A percentile compares a stretch with the other conserved stretches of the same genome.
Conservation (phyloP, 92 coral and sea anemone genomes). For the Zoanthus sansibaricus region DNA sequence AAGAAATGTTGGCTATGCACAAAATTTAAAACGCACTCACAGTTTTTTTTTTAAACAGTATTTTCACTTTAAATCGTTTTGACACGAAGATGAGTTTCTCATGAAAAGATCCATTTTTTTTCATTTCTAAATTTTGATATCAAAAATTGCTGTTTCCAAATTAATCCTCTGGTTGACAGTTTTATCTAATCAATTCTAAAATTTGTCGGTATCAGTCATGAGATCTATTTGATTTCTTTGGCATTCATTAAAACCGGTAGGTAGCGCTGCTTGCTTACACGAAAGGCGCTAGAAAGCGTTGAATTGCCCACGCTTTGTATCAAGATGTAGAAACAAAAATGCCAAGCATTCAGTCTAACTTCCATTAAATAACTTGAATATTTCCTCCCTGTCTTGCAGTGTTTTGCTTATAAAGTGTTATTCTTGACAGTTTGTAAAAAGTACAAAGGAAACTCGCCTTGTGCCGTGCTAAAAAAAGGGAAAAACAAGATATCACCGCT, state of each 20-base stretch:
- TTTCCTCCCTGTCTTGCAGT: neutral
- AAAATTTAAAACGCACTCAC: neutral
- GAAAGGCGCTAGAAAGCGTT: slow-evolving; percentile 2
- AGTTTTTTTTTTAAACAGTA: neutral
- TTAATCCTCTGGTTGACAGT: slow-evolving; percentile 53
- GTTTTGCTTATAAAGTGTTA: neutral
- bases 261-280: neutral
- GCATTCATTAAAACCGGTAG: slow-evolving; percentile 49
- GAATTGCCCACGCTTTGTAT: neutral
- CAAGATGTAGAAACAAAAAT: neutral
- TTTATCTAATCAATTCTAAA: slow-evolving; percentile 57
- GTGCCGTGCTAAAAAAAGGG: neutral
- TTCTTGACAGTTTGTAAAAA: neutral
- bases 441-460: neutral
- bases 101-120: slow-evolving; percentile 5
- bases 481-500: slow-evolving; percentile 4
- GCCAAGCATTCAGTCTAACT: neutral
- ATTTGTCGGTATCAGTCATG: slow-evolving; percentile 58
- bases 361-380: neutral
- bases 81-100: neutral
- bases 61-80: neutral
- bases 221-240: slow-evolving; percentile 56
- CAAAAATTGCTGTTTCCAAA: slow-evolving; percentile 33
- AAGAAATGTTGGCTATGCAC: neutral
- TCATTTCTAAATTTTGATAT: slow-evolving; percentile 33